Evolutionary conservation across 2,113 vertebrate species (phyloP).

Genomic region (Pelecanus crispus): DNA sequence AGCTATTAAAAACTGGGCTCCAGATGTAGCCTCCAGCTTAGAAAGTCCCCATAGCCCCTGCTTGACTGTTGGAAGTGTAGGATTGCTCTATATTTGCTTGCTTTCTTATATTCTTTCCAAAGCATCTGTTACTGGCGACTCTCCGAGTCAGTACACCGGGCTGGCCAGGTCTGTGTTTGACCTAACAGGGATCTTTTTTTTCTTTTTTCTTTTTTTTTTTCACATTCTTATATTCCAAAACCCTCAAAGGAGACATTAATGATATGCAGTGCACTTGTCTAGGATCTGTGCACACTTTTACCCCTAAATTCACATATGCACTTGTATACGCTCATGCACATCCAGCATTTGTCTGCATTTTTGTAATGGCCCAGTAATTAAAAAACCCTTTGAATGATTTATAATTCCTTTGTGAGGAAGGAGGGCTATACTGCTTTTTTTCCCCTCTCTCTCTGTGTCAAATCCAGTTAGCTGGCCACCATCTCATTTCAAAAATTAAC

Average conservation of each 20-base stretch:
- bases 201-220: not conserved
- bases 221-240: not conserved
- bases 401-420: not conserved
- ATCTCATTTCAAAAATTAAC: not conserved
- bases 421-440: not conserved
- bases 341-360: not conserved
- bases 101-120: not conserved
- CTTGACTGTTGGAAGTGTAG: not conserved
- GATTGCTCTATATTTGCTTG: not conserved
- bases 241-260: not conserved
- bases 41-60: not conserved
- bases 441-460: not conserved
- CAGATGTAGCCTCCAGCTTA: constrained; percentile 1
- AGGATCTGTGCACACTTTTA: not conserved
- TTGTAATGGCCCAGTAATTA: not conserved
- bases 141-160: not conserved
- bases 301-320: not conserved
- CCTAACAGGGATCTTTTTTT: not conserved
- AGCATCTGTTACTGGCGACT: not conserved
- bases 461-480: not conserved
- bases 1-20: not conserved
- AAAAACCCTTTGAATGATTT: not conserved
- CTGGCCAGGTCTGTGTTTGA: not conserved
- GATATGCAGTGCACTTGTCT: not conserved
- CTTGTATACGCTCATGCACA: not conserved